Evolutionary conservation across 2,113 vertebrate species (phyloP).

Genomic region (Siniperca knerii): DNA sequence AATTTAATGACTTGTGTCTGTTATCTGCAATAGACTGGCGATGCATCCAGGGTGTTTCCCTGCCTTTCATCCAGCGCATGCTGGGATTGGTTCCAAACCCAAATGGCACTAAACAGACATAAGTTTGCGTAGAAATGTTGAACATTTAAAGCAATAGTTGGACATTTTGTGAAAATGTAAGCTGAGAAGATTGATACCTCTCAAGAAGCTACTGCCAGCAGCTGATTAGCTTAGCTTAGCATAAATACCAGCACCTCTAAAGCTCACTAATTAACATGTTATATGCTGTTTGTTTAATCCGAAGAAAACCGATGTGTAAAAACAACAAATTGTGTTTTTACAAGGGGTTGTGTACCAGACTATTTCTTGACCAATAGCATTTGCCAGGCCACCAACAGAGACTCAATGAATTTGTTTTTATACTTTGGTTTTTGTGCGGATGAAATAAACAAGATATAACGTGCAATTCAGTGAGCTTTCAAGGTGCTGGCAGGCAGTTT

Average conservation of each 20-base stretch:
- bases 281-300: not conserved
- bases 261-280: not conserved
- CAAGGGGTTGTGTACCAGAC: not conserved
- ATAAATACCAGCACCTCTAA: not conserved
- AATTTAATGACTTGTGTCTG: not conserved
- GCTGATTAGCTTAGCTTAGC: not conserved
- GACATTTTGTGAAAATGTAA: not conserved
- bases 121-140: not conserved
- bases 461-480: not conserved
- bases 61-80: not conserved
- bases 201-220: not conserved
- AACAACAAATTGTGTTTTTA: not conserved
- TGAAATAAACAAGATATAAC: not conserved
- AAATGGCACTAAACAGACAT: not conserved
- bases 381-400: not conserved
- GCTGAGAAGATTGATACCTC: not conserved
- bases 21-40: not conserved
- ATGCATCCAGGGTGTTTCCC: not conserved
- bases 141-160: not conserved
- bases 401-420: not conserved
- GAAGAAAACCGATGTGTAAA: not conserved
- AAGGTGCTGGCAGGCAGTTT: not conserved
- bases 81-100: constrained; percentile 19
- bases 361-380: not conserved
- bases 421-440: not conserved